Evolutionary conservation across 2,888 invertebrate genomes (phyloP).

Genomic region (Idaea straminata): DNA sequence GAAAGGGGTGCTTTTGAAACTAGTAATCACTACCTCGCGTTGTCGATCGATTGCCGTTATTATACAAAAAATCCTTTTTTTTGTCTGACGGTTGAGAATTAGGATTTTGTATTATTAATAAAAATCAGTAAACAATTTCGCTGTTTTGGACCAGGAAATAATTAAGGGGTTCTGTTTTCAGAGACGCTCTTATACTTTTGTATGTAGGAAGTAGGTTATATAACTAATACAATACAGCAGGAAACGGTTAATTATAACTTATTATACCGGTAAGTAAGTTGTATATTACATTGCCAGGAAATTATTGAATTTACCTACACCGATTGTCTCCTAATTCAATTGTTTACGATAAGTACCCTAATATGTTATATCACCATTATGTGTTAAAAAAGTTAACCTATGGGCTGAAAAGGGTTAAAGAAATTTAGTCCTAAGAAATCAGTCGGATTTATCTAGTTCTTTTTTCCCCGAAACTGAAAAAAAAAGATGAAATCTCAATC

Average conservation of each 20-base stretch:
- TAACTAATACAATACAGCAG: slow-evolving; percentile 12
- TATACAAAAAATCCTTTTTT: slow-evolving; percentile 66
- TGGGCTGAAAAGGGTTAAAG: no score
- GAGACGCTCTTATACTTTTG: background rate
- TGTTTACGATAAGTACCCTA: no score
- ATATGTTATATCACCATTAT: no score
- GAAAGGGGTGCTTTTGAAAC: slow-evolving; percentile 79
- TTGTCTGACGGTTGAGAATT: slow-evolving; percentile 64
- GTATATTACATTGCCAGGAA: no score
- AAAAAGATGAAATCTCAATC: slow-evolving; percentile 72
- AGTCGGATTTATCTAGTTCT: background rate
- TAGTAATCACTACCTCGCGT: slow-evolving; percentile 75
- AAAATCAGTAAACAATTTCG: slow-evolving; percentile 48
- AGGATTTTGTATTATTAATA: slow-evolving; percentile 58
- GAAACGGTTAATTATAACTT: slow-evolving; percentile 27
- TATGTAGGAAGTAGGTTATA: slow-evolving; percentile 8
- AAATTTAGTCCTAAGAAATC: no score
- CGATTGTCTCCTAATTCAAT: no score
- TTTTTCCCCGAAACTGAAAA: slow-evolving; percentile 40
- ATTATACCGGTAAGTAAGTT: background rate
- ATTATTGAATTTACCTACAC: no score
- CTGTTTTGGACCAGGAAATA: slow-evolving; percentile 37
- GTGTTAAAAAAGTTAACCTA: no score
- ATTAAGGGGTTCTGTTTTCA: slow-evolving; percentile 41
- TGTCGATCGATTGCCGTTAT: slow-evolving; percentile 77